Conservation (phyloP, 2,888 invertebrate species). For the Acanthosepion esculentum region DNA sequence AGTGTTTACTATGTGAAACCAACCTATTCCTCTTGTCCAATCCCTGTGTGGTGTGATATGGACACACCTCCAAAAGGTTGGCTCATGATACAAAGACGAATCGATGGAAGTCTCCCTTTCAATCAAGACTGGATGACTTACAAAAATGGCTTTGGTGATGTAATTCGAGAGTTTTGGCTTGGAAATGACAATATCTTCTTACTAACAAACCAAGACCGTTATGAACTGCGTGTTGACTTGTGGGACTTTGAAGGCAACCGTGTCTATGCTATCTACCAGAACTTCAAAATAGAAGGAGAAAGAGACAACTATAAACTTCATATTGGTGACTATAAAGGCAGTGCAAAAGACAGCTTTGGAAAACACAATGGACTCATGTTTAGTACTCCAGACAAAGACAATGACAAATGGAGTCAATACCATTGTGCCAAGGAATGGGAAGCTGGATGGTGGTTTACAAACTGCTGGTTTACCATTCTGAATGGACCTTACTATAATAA, state of each 20-base stretch:
- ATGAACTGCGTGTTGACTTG: conserved; percentile 70
- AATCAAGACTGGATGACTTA: conserved; percentile 70
- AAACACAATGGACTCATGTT: conserved; percentile 94
- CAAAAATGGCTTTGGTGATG: conserved; percentile 71
- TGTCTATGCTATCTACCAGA: conserved; percentile 69
- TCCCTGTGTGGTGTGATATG: conserved; percentile 82
- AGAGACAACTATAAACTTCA: conserved; percentile 70
- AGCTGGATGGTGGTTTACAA: conserved; percentile 97
- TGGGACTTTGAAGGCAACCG: conserved; percentile 73
- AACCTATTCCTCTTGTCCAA: conserved; percentile 68
- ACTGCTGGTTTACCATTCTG: conserved; percentile 94
- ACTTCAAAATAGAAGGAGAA: conserved; percentile 71
- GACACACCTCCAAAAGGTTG: conserved; percentile 76
- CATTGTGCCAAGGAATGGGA: conserved; percentile 94
- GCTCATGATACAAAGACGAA: conserved; percentile 68
- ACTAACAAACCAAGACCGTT: conserved; percentile 70
- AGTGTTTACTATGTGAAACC: conserved; percentile 72
- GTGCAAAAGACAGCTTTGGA: conserved; percentile 90
- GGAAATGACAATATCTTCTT: conserved; percentile 73
- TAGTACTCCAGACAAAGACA: conserved; percentile 90
- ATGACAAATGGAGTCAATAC: conserved; percentile 85
- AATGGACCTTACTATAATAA: conserved; percentile 87
- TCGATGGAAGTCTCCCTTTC: conserved; percentile 65
- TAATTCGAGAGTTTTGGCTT: conserved; percentile 70
- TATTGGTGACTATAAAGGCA: conserved; percentile 77